phyloP scores from a whole-genome alignment of 2,113 vertebrate genomes.

The Calidris pugnax region DNA sequence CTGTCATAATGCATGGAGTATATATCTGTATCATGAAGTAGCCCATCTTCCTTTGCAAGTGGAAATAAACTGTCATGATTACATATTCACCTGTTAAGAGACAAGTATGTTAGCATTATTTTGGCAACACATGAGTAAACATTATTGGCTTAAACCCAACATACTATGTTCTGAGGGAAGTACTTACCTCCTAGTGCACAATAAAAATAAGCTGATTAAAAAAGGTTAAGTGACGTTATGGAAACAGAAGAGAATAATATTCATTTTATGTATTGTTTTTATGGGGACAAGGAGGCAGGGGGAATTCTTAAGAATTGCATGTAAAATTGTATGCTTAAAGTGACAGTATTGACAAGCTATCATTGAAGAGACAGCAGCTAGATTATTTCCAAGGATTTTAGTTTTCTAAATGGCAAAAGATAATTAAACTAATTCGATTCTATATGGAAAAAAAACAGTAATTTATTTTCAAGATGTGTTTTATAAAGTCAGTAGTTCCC shows the following conservation, averaged over 20 bases:
- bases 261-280: not conserved
- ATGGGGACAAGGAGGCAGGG: not conserved
- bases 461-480: not conserved
- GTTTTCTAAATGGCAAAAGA: not conserved
- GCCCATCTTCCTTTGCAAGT: conserved; percentile 97
- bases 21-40: conserved; percentile 99
- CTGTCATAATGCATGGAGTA: conserved; percentile 96
- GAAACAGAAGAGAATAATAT: not conserved
- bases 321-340: not conserved
- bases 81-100: conserved; percentile 90
- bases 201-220: conserved; percentile 19
- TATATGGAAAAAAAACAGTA: not conserved
- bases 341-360: not conserved
- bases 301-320: not conserved
- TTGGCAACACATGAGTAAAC: conserved; percentile 2
- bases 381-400: not conserved
- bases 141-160: conserved; percentile 17
- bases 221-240: not conserved
- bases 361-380: not conserved
- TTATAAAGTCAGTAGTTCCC: not conserved
- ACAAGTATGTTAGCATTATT: conserved; percentile 65
- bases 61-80: conserved; percentile 97
- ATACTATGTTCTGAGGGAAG: not conserved
- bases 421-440: not conserved
- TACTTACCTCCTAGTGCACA: not conserved